A percentile compares a stretch with the other conserved stretches of the same genome.
Conservation (phyloP, 1,140 invertebrate genomes). For the Anastrepha obliqua region DNA sequence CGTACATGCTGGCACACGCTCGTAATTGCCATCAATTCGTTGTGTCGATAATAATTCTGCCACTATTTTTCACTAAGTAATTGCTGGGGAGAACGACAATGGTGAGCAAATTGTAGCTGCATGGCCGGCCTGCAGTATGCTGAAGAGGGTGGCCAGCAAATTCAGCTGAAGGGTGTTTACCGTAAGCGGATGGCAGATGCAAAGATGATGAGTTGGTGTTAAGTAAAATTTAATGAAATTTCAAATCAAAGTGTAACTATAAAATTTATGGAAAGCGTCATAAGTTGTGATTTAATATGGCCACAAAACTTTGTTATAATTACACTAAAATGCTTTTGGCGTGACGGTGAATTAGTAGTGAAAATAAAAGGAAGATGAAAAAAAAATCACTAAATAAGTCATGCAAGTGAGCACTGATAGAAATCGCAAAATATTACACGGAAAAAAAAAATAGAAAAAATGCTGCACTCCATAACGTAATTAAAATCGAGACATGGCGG, state of each 20-base stretch:
- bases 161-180: too few species aligned
- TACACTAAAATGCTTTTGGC: background rate
- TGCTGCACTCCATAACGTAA: slow-evolving; percentile 31
- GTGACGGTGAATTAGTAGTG: background rate
- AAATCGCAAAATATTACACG: slow-evolving; percentile 23
- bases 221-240: background rate
- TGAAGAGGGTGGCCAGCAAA: too few species aligned
- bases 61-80: slow-evolving; percentile 33
- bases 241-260: background rate
- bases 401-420: slow-evolving; percentile 8
- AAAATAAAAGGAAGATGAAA: background rate
- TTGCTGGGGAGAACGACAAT: slow-evolving; percentile 14
- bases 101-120: slow-evolving; percentile 6
- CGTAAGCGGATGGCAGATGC: too few species aligned
- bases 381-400: background rate
- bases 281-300: background rate
- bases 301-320: background rate
- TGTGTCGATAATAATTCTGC: slow-evolving; percentile 42
- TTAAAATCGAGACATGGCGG: slow-evolving; percentile 45
- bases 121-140: background rate
- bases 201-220: background rate
- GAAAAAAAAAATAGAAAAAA: background rate
- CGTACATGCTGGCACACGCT: background rate
- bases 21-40: slow-evolving; percentile 44
- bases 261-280: background rate